Conservation (phyloP, 2,113 vertebrate genomes). For the Orientallactaga bullata region DNA sequence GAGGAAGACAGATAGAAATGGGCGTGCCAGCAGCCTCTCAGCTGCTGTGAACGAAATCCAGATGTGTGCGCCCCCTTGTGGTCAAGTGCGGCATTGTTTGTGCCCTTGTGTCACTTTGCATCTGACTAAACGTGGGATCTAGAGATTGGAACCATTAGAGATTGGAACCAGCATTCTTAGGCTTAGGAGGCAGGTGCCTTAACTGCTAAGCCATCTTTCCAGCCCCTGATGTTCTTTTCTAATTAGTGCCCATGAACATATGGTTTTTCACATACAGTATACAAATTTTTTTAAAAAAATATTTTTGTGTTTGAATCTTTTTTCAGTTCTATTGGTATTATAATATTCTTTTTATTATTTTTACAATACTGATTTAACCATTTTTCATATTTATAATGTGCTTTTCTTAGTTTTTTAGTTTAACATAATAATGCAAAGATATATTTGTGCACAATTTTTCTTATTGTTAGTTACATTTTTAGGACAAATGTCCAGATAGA, state of each 20-base stretch:
- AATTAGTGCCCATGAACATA: background rate
- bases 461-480: background rate
- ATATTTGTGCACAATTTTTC: background rate
- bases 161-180: too few relatives aligned
- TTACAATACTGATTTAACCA: background rate
- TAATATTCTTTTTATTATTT: constrained; percentile 24
- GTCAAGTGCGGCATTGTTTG: too few relatives aligned
- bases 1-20: too few relatives aligned
- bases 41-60: too few relatives aligned
- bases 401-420: background rate
- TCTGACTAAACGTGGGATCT: too few relatives aligned
- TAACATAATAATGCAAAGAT: background rate
- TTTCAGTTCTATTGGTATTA: constrained; percentile 33
- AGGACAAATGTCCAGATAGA: background rate
- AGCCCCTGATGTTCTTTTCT: background rate
- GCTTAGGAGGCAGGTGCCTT: too few relatives aligned
- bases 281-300: constrained; percentile 23
- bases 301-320: constrained; percentile 39
- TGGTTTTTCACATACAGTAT: background rate
- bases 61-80: too few relatives aligned
- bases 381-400: background rate
- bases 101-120: too few relatives aligned
- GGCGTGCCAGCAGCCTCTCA: too few relatives aligned
- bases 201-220: too few relatives aligned
- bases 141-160: too few relatives aligned